Conservation (phyloP, 1,140 invertebrate species). For the Mizuhopecten yessoensis region DNA sequence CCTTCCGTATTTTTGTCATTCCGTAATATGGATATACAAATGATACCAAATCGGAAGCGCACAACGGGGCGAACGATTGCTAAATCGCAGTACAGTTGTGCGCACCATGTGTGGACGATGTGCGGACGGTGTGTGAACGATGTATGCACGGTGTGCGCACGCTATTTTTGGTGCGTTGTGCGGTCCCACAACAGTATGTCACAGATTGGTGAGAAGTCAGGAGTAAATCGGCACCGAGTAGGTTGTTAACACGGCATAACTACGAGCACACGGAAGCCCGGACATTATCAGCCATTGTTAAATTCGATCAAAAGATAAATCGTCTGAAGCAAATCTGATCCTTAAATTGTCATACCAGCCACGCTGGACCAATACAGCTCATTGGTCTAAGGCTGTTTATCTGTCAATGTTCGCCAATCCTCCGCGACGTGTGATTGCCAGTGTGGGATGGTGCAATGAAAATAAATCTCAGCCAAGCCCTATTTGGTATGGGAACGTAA, state of each 20-base stretch:
- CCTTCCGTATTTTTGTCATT: no score
- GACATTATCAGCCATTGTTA: not conserved
- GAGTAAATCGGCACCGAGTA: no score
- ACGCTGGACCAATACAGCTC: not conserved
- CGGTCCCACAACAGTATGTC: no score
- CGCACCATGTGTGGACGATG: no score
- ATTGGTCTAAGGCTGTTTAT: not conserved
- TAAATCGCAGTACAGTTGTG: no score
- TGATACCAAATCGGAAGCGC: no score
- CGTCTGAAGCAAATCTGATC: not conserved
- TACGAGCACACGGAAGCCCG: not conserved
- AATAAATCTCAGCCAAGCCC: not conserved
- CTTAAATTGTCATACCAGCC: not conserved
- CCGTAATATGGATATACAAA: no score
- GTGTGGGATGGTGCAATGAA: not conserved
- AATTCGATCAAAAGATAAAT: not conserved
- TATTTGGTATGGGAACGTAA: not conserved
- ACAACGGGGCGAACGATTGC: no score
- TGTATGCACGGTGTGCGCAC: no score
- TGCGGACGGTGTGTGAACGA: no score
- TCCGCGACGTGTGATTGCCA: not conserved
- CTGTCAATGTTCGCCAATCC: not conserved
- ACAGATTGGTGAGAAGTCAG: not conserved
- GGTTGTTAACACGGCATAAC: not conserved
- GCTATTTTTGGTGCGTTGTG: no score